Conservation (phyloP, 1,140 invertebrate species). For the Tyrophagus putrescentiae region DNA sequence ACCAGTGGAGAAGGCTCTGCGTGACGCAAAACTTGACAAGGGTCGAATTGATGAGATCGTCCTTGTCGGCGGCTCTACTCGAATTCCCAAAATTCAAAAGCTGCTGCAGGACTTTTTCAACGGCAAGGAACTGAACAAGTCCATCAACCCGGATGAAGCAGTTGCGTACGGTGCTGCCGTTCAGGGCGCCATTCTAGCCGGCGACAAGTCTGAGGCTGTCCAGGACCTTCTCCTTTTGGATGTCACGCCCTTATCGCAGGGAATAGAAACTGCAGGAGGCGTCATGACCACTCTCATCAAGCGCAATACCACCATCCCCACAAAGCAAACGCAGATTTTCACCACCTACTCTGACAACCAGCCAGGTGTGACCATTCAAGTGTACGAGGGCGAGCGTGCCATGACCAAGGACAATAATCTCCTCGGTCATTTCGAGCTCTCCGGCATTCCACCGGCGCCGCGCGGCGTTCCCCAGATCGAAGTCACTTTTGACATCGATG, state of each 20-base stretch:
- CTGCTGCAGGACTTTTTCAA: conserved; percentile 55
- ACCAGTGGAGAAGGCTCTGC: conserved; percentile 32
- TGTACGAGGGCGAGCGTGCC: conserved; percentile 44
- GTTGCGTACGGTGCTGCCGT: conserved; percentile 66
- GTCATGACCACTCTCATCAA: conserved; percentile 92
- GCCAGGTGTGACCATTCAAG: conserved; percentile 73
- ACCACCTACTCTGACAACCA: conserved; percentile 94
- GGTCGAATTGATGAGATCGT: conserved; percentile 79
- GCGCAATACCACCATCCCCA: conserved; percentile 88
- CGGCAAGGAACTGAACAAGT: conserved; percentile 92
- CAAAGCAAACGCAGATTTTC: conserved; percentile 87
- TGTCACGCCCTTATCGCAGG: conserved; percentile 80
- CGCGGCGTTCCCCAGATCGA: conserved; percentile 42
- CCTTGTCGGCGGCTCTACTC: conserved; percentile 91
- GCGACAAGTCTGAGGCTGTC: conserved; percentile 82
- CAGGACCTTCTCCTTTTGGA: conserved; percentile 81
- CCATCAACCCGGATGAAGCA: conserved; percentile 86
- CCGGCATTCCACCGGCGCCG: conserved; percentile 44
- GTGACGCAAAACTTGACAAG: conserved; percentile 35
- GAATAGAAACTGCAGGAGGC: conserved; percentile 91
- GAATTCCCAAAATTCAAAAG: conserved; percentile 95
- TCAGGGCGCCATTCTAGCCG: conserved; percentile 62
- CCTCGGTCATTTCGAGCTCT: conserved; percentile 44
- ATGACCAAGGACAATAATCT: conserved; percentile 47
- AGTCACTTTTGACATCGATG: conserved; percentile 37